Evolutionary conservation across 2,888 invertebrate species (phyloP), one percentile per base, ranked within the genome.

Genomic region (Leptarthrus brevirostris): DNA sequence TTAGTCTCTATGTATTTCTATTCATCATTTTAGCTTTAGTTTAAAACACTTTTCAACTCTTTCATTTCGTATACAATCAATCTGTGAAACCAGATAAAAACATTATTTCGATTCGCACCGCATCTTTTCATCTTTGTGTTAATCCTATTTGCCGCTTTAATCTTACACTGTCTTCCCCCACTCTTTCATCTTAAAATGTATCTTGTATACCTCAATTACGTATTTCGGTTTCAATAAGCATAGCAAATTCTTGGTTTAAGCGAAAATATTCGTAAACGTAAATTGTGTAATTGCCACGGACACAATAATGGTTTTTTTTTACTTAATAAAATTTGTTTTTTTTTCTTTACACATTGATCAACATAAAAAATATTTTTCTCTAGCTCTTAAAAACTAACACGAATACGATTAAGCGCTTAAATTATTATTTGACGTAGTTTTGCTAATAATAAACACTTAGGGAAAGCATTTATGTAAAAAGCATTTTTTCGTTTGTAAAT

Each of bases 21-120:
- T 36, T 69, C 52, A 69, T 52, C 36, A 52, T 30, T 69, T 40
- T 69, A 47, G 24, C 44, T 66, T 66, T 24, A 66, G 14, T 66
- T 69, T 52, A 69, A 69, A 69, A 49, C 26, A 52, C 34, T 52
- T 69, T 52, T 52, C 34, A 64, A 52, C 69, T 69, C 69, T 49
- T 52, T 69, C 69, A 72, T 58, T 72, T 76, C 76, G 76, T 76
- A 76, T 76, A 76, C 76, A 76, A 69, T 74, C 71, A 56, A 76
- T 76, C 76, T 72, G 72, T 74, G 76, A 74, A 76, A 74, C 74
- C 76, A 76, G 76, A 76, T 74, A 72, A 44, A 52, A 61, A 58
- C 64, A n/a, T 47, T 26, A 40, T 64, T 24, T 64, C 47, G 22
- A 22, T n/a, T 24, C 20, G 44, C 22, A 18, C 34, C 14, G n/a